phyloP scores from a whole-genome alignment of 1,140 invertebrate species.

The Drosophila biarmipes region DNA sequence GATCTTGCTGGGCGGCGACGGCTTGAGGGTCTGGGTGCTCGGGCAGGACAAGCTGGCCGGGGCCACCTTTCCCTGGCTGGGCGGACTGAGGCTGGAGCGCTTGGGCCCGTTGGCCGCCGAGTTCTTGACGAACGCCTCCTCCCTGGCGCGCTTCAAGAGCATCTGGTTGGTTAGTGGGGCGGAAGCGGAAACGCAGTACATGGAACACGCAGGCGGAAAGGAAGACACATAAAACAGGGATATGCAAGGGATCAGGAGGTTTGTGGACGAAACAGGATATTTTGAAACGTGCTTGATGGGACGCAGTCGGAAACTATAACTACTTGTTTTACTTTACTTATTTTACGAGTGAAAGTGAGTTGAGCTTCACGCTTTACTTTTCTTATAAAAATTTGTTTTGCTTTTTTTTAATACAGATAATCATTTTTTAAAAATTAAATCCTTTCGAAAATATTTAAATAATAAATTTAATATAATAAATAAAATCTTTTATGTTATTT shows the following conservation, averaged over 20 bases:
- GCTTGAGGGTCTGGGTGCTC: conserved; percentile 56
- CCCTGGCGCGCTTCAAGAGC: conserved; percentile 82
- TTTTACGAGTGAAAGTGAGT: too few relatives aligned
- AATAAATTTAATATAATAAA: too few relatives aligned
- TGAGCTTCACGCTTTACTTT: too few relatives aligned
- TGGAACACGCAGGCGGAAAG: conserved; percentile 1
- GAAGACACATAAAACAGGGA: not conserved
- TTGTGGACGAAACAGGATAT: not conserved
- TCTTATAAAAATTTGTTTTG: too few relatives aligned
- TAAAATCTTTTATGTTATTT: too few relatives aligned
- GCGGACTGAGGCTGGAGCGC: conserved; percentile 48
- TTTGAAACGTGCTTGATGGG: not conserved
- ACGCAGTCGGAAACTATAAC: not conserved
- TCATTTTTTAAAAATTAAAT: too few relatives aligned
- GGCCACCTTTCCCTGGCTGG: conserved; percentile 15
- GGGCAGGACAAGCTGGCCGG: conserved; percentile 28
- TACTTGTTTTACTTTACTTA: too few relatives aligned
- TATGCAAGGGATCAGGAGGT: not conserved
- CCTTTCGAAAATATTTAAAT: too few relatives aligned
- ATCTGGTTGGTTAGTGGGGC: conserved; percentile 71
- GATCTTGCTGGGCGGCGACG: conserved; percentile 63
- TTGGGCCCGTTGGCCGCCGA: conserved; percentile 38
- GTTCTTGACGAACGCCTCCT: conserved; percentile 61
- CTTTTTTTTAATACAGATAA: too few relatives aligned
- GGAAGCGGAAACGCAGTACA: conserved; percentile 29